phyloP scores from a whole-genome alignment of 2,888 invertebrate genomes.

The Sialis lutaria region DNA sequence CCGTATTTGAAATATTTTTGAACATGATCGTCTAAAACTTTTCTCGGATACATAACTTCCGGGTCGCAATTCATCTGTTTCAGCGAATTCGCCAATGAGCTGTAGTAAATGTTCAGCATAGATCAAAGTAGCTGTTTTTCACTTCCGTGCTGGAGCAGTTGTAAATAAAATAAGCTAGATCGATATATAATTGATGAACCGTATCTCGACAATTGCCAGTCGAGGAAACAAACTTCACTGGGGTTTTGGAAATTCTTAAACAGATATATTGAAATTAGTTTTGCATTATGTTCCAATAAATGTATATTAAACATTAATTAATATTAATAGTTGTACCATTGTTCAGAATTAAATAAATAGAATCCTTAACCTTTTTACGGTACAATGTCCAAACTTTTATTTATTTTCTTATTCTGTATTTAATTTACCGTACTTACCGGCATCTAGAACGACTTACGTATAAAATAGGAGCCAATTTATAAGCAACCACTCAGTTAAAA shows the following conservation, averaged over 20 bases:
- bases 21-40: conserved; percentile 15
- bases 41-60: conserved; percentile 16
- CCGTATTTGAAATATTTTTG: conserved; percentile 15
- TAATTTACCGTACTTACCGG: too few species aligned
- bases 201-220: conserved; percentile 15
- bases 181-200: conserved; percentile 16
- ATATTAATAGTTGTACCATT: too few species aligned
- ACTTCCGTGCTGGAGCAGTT: conserved; percentile 15
- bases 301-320: too few species aligned
- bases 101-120: conserved; percentile 18
- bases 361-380: too few species aligned
- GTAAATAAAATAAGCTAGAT: conserved; percentile 20
- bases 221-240: conserved; percentile 14
- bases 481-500: too few species aligned
- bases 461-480: too few species aligned
- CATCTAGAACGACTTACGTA: too few species aligned
- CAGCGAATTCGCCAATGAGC: conserved; percentile 15
- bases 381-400: too few species aligned
- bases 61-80: conserved; percentile 14
- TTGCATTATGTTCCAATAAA: too few species aligned
- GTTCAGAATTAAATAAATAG: too few species aligned
- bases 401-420: too few species aligned
- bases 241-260: conserved; percentile 6
- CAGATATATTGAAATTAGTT: too few species aligned
- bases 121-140: conserved; percentile 15